Evolutionary conservation across 2,888 invertebrate species (phyloP).

Genomic region (Pyralis farinalis): DNA sequence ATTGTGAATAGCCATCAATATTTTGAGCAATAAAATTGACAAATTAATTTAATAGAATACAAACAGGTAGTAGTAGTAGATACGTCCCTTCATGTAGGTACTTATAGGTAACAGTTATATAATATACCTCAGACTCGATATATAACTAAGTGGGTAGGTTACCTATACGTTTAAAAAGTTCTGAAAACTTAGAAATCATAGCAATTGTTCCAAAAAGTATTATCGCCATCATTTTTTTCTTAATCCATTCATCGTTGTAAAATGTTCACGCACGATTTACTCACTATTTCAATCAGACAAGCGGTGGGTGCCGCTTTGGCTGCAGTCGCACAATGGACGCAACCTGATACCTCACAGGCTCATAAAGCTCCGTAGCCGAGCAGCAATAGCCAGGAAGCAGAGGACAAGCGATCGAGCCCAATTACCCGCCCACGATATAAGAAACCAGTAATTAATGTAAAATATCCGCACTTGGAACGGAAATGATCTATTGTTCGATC

Average conservation of each 20-base stretch:
- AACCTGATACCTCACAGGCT: conserved; percentile 52
- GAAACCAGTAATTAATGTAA: conserved; percentile 78
- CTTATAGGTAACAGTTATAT: no score
- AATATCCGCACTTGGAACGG: conserved; percentile 59
- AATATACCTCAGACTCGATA: no score
- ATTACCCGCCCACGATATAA: conserved; percentile 75
- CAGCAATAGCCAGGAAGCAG: conserved; percentile 76
- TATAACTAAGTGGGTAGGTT: no score
- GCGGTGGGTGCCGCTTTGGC: conserved; percentile 60
- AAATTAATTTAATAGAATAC: no score
- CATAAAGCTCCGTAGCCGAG: conserved; percentile 31
- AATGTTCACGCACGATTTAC: conserved; percentile 29
- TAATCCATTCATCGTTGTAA: conserved; percentile 8
- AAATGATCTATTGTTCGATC: conserved; percentile 34
- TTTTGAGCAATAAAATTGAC: no score
- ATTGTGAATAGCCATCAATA: no score
- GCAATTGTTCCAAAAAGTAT: no score
- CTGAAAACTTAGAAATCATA: no score
- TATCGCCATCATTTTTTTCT: neutral
- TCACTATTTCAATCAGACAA: conserved; percentile 17
- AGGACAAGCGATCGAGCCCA: conserved; percentile 69
- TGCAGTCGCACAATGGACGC: conserved; percentile 47
- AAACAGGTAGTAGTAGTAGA: no score
- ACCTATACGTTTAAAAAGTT: no score
- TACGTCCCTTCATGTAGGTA: no score